phyloP scores from a whole-genome alignment of 2,888 invertebrate genomes.

The Diplazon laetatorius region DNA sequence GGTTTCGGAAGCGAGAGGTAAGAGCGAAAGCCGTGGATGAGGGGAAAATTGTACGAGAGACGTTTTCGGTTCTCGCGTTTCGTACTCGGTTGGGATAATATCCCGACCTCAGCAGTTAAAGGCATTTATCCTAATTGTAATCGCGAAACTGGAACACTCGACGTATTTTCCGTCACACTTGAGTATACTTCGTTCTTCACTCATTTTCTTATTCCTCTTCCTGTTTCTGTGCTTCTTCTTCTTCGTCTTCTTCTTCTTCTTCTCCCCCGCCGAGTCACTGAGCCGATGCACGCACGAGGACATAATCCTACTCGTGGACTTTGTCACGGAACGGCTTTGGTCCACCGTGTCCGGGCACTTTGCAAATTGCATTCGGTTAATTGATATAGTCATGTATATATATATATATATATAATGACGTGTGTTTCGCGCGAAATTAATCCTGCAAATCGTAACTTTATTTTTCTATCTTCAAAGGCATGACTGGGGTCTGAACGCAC shows the following conservation, averaged over 20 bases:
- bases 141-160: constrained; percentile 13
- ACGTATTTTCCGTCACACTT: constrained; percentile 6
- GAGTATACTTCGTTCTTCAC: background rate
- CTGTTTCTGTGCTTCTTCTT: background rate
- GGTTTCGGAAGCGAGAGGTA: constrained; percentile 41
- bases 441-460: too few relatives aligned
- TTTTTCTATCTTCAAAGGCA: too few relatives aligned
- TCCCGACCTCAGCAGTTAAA: constrained; percentile 53
- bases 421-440: too few relatives aligned
- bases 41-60: background rate
- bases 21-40: constrained; percentile 1
- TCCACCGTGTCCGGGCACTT: too few relatives aligned
- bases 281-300: too few relatives aligned
- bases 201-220: background rate
- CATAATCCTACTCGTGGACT: too few relatives aligned
- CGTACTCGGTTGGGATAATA: constrained; percentile 49
- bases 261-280: too few relatives aligned
- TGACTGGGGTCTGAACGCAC: too few relatives aligned
- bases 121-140: constrained; percentile 57
- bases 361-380: too few relatives aligned
- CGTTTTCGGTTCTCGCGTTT: constrained; percentile 34
- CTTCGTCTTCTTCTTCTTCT: background rate
- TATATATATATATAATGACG: too few relatives aligned
- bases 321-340: too few relatives aligned
- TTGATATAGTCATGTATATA: too few relatives aligned